Evolutionary conservation across 1,140 invertebrate species (phyloP).

Genomic region (Mercenaria mercenaria): DNA sequence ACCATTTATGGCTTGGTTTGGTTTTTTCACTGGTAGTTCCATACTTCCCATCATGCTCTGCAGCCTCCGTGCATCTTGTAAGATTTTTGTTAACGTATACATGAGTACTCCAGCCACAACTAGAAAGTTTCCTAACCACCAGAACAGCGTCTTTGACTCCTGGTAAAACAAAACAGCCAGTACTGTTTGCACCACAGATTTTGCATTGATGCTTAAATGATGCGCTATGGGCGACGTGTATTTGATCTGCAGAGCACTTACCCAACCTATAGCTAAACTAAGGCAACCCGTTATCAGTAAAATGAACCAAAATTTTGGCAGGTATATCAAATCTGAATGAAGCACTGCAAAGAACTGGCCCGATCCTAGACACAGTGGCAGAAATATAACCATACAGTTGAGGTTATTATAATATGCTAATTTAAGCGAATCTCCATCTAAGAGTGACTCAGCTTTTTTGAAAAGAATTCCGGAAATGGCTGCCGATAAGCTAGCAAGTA

Average conservation of each 20-base stretch:
- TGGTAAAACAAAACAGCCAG: constrained; percentile 82
- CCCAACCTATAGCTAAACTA: constrained; percentile 83
- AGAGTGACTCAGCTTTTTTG: constrained; percentile 76
- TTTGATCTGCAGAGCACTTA: constrained; percentile 84
- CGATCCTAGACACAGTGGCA: constrained; percentile 79
- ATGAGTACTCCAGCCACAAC: constrained; percentile 82
- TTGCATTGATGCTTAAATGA: constrained; percentile 85
- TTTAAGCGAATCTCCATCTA: constrained; percentile 78
- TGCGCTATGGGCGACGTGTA: constrained; percentile 85
- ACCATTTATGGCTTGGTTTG: constrained; percentile 38
- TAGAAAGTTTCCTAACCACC: constrained; percentile 84
- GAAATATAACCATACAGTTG: constrained; percentile 81
- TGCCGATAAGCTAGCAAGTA: constrained; percentile 83
- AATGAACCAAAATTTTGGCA: constrained; percentile 76
- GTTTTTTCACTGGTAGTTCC: neutral
- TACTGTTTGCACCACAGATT: constrained; percentile 84
- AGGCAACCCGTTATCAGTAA: constrained; percentile 80
- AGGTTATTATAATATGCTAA: constrained; percentile 82
- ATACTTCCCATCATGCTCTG: neutral
- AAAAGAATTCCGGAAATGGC: constrained; percentile 83
- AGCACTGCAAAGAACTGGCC: constrained; percentile 77
- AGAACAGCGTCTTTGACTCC: constrained; percentile 80
- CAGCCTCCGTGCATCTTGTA: constrained; percentile 16
- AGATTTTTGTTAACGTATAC: constrained; percentile 77
- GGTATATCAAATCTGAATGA: constrained; percentile 60